A percentile compares a stretch with the other conserved stretches of the same genome.
These are phyloP conservation scores for Physocephala rufipes DNA, from an alignment of 2,888 invertebrate species.

Conservation along the genomic window DNA sequence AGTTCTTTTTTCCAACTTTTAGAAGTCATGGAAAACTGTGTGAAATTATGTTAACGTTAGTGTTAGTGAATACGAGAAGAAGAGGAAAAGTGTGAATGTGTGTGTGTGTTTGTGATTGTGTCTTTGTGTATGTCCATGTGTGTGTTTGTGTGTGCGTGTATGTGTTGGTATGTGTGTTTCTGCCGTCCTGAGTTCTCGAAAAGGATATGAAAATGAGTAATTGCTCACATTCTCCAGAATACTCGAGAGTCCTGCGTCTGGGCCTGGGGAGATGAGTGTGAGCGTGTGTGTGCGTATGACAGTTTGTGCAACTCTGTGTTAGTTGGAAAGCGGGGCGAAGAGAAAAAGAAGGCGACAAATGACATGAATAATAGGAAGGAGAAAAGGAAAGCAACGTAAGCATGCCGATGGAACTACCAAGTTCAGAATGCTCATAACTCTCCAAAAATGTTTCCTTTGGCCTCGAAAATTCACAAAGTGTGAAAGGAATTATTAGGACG, in stretches of 20 bases:
- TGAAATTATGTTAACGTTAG: no score
- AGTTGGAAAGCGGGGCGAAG: no score
- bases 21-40: no score
- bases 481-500: not conserved
- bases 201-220: conserved; percentile 23
- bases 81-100: conserved; percentile 24
- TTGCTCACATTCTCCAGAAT: conserved; percentile 20
- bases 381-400: not conserved
- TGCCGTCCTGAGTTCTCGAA: not conserved
- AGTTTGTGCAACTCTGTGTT: no score
- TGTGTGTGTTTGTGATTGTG: conserved; percentile 40
- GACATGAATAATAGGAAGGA: no score
- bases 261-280: not conserved
- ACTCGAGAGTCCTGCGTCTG: conserved; percentile 9
- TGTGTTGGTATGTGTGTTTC: not conserved
- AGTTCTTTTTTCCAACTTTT: no score
- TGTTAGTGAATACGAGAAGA: conserved; percentile 19
- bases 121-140: not conserved
- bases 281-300: conserved; percentile 5
- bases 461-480: conserved; percentile 15
- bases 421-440: conserved; percentile 63
- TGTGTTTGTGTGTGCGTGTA: not conserved
- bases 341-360: not conserved
- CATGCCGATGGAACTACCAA: conserved; percentile 53
- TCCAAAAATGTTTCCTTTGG: conserved; percentile 31